Conservation (phyloP, 2,113 vertebrate species). For the Barnardius zonarius region DNA sequence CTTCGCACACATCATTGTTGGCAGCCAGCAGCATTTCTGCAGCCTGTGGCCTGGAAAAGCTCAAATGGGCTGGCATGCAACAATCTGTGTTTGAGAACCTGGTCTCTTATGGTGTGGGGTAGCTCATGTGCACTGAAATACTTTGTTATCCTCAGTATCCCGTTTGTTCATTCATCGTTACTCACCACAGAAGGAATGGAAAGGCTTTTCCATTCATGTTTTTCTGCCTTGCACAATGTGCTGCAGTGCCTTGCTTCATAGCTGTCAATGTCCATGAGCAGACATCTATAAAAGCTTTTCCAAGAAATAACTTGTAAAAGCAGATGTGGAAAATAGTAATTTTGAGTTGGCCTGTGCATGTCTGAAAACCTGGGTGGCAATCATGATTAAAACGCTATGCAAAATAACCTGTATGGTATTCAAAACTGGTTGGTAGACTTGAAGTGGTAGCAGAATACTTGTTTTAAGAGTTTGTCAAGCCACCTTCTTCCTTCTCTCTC, state of each 20-base stretch:
- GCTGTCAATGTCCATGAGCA: background rate
- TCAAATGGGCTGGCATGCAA: background rate
- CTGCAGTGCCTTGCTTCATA: background rate
- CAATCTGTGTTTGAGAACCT: background rate
- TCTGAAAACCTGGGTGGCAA: background rate
- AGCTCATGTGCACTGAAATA: background rate
- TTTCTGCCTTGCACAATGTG: background rate
- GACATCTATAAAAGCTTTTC: rapidly evolving
- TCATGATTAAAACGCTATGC: background rate
- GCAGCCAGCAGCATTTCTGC: background rate
- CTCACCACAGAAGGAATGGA: background rate
- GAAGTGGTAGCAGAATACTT: background rate
- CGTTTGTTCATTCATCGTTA: background rate
- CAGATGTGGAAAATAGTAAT: background rate
- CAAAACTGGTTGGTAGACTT: background rate
- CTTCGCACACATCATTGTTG: background rate
- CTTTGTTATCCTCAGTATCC: background rate
- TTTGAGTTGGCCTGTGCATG: background rate
- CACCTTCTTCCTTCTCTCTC: background rate
- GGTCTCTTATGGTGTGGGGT: background rate
- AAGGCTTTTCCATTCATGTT: background rate
- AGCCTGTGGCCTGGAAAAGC: background rate
- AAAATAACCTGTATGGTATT: background rate
- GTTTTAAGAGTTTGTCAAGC: background rate
- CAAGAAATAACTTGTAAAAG: background rate